Percentiles rank a stretch among this genome's conserved stretches.
These are phyloP conservation scores for Netelia virgata DNA, from an alignment of 2,888 invertebrate genomes.

Conservation along the genomic window DNA sequence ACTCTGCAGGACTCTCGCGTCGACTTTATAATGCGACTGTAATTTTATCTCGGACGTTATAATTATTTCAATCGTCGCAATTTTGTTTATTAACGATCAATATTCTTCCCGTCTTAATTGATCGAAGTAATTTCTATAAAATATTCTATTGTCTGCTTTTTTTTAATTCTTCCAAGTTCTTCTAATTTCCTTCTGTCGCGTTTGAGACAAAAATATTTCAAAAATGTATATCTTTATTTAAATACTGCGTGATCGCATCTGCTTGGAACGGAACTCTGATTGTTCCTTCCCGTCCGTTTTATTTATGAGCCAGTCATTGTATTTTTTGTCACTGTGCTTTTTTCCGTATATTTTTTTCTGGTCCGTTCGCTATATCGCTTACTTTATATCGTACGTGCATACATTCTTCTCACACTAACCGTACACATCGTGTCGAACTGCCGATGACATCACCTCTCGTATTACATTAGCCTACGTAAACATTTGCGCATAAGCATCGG, in stretches of 20 bases:
- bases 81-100: too few relatives aligned
- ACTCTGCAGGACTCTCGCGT: too few relatives aligned
- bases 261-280: too few relatives aligned
- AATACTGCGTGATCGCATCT: neutral
- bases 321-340: conserved; percentile 9
- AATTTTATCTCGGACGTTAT: too few relatives aligned
- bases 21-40: too few relatives aligned
- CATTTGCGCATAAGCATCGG: conserved; percentile 71
- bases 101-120: too few relatives aligned
- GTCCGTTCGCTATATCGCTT: conserved; percentile 1
- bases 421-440: conserved; percentile 7
- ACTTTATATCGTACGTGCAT: neutral
- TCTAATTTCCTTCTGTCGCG: too few relatives aligned
- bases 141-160: too few relatives aligned
- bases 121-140: too few relatives aligned
- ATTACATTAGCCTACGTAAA: conserved; percentile 82
- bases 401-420: conserved; percentile 22
- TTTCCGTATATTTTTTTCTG: neutral
- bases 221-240: neutral
- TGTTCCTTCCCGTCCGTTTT: neutral
- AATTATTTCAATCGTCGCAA: too few relatives aligned
- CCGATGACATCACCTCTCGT: conserved; percentile 79
- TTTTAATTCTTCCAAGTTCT: too few relatives aligned
- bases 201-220: too few relatives aligned
- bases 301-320: neutral